Conservation (phyloP, 2,113 vertebrate species). For the Pteruthius melanotis region DNA sequence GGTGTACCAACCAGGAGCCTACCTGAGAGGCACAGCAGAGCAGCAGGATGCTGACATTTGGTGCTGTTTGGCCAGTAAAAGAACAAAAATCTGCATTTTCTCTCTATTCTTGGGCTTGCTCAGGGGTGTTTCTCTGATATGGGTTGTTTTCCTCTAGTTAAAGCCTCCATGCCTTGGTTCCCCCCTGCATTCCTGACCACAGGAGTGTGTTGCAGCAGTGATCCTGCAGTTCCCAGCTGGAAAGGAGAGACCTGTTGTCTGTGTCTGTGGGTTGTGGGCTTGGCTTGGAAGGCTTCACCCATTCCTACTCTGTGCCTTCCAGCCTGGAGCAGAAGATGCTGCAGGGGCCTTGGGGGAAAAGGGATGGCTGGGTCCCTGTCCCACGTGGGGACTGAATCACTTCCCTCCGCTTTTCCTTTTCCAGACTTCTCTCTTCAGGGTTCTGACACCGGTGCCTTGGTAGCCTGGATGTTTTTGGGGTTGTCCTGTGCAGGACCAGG, state of each 20-base stretch:
- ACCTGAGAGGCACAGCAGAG: background rate
- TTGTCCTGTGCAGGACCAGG: background rate
- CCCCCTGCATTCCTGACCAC: background rate
- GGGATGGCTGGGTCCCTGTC: background rate
- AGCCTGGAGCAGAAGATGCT: background rate
- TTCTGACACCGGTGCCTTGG: background rate
- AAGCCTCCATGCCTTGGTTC: background rate
- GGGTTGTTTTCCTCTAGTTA: background rate
- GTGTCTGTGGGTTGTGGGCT: background rate
- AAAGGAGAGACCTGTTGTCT: background rate
- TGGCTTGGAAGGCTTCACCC: background rate
- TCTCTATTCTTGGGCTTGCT: background rate
- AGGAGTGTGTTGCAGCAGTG: rapidly evolving
- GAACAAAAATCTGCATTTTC: background rate
- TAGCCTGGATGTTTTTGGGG: background rate
- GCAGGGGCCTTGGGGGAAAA: background rate
- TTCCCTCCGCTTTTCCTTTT: background rate
- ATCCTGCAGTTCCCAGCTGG: background rate
- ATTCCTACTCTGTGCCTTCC: background rate
- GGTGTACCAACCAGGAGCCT: background rate
- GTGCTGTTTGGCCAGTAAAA: background rate
- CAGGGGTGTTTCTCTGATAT: background rate
- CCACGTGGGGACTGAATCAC: rapidly evolving
- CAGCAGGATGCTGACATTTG: rapidly evolving
- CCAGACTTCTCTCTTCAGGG: background rate